Conservation (phyloP, 2,797 vertebrate species). For the Bryconaethiops microstoma region DNA sequence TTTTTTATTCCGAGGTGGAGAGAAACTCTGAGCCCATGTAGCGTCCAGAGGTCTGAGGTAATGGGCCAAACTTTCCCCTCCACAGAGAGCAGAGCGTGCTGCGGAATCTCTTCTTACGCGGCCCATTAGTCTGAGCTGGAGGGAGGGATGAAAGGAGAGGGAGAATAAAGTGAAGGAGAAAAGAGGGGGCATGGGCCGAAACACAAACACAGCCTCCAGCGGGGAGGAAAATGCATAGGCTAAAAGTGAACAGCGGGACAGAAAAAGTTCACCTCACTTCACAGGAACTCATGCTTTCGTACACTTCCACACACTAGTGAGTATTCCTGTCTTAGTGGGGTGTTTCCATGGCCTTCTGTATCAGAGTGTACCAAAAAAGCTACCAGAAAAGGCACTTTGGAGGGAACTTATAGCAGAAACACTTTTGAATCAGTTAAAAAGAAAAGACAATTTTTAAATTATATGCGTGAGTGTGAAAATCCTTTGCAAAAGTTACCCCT, state of each 20-base stretch:
- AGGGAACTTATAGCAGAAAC: neutral
- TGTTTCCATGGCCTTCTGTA: neutral
- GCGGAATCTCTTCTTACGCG: constrained; percentile 35
- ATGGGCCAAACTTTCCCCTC: constrained; percentile 43
- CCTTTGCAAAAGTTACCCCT: too few relatives aligned
- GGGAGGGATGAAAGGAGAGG: constrained; percentile 36
- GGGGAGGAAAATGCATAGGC: constrained; percentile 1
- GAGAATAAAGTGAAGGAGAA: constrained; percentile 28
- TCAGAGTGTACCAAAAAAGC: neutral
- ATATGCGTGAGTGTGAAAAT: too few relatives aligned
- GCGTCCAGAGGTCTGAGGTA: constrained; percentile 31
- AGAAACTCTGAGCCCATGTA: neutral
- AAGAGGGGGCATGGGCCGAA: constrained; percentile 45
- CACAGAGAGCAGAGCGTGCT: constrained; percentile 19
- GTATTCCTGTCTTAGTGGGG: neutral
- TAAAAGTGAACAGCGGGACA: constrained; percentile 26
- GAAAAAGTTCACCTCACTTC: constrained; percentile 7
- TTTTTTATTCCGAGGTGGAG: constrained; percentile 18
- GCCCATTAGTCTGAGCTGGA: constrained; percentile 49
- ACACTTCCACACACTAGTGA: neutral
- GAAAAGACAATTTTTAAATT: too few relatives aligned
- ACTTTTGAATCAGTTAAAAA: neutral
- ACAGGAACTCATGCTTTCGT: neutral
- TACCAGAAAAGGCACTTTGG: too few relatives aligned
- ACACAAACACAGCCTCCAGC: constrained; percentile 43